phyloP scores from a whole-genome alignment of 2,797 vertebrate genomes.

The Ciconia nigra region DNA sequence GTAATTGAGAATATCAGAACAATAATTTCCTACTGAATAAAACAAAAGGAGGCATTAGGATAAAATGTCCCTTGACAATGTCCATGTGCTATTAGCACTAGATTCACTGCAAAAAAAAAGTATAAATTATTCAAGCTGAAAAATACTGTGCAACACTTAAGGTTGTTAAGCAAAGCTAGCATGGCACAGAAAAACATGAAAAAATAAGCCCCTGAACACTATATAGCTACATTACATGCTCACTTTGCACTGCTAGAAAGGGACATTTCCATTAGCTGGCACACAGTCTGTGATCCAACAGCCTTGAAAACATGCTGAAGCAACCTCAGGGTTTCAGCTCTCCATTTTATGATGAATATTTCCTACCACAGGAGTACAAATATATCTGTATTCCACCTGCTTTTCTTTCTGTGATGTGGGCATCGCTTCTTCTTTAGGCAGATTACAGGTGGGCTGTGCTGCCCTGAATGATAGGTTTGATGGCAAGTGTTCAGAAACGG shows the following conservation, averaged over 20 bases:
- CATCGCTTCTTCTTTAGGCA: background rate
- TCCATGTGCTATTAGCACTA: background rate
- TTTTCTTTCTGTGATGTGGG: background rate
- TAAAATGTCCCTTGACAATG: constrained; percentile 12
- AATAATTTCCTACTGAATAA: constrained; percentile 45
- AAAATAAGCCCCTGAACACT: background rate
- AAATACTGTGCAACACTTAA: background rate
- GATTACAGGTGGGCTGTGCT: background rate
- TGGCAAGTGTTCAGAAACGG: background rate
- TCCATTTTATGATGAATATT: background rate
- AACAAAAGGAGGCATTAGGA: constrained; percentile 38
- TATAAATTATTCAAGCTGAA: constrained; percentile 34
- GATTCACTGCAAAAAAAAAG: background rate
- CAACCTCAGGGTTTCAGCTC: background rate
- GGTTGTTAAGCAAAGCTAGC: background rate
- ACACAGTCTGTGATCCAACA: background rate
- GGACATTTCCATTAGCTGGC: background rate
- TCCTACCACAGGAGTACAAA: background rate
- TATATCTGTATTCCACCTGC: background rate
- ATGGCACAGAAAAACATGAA: background rate
- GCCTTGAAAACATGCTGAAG: background rate
- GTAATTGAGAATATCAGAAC: constrained; percentile 13
- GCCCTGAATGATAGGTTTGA: background rate
- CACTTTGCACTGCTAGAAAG: background rate
- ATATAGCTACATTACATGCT: background rate